These are phyloP conservation scores for Cantharis rustica DNA, from an alignment of 2,888 invertebrate species.

Conservation along the genomic window DNA sequence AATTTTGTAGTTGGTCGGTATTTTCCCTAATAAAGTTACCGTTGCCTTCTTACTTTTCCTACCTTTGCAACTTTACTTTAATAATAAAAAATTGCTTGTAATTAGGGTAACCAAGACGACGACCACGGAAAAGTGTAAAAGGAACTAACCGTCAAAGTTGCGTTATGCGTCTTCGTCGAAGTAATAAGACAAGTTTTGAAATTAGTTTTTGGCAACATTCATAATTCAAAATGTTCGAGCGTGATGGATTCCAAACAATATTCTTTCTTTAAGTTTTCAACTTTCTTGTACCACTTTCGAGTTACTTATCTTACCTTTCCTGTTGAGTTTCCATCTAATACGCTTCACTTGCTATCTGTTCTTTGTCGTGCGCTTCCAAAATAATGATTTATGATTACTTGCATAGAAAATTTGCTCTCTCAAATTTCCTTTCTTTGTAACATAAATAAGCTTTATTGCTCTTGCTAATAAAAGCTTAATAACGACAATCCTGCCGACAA, in stretches of 20 bases:
- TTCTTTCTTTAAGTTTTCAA: conserved; percentile 14
- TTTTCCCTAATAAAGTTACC: background rate
- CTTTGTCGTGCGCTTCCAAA: conserved; percentile 22
- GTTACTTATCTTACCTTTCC: conserved; percentile 27
- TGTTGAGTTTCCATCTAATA: conserved; percentile 16
- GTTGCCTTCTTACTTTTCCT: background rate
- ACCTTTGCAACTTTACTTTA: background rate
- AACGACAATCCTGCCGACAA: conserved; percentile 3
- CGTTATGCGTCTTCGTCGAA: conserved; percentile 15
- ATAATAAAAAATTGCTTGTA: conserved; percentile 12
- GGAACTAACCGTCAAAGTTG: background rate
- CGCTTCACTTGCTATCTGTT: conserved; percentile 27
- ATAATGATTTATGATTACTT: conserved; percentile 27
- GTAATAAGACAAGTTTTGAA: conserved; percentile 23
- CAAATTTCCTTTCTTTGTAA: conserved; percentile 9
- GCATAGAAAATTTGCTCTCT: conserved; percentile 4
- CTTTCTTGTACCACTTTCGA: conserved; percentile 14
- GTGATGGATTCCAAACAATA: conserved; percentile 26
- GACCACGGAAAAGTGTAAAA: background rate
- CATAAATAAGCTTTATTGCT: conserved; percentile 16
- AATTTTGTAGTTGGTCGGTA: conserved; percentile 5
- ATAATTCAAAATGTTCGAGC: conserved; percentile 15
- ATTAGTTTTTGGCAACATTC: conserved; percentile 23
- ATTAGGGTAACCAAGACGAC: conserved; percentile 12
- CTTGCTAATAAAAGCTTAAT: background rate